These are phyloP conservation scores for Calycopis cecrops DNA, from an alignment of 1,140 invertebrate species.

Conservation along the genomic window DNA sequence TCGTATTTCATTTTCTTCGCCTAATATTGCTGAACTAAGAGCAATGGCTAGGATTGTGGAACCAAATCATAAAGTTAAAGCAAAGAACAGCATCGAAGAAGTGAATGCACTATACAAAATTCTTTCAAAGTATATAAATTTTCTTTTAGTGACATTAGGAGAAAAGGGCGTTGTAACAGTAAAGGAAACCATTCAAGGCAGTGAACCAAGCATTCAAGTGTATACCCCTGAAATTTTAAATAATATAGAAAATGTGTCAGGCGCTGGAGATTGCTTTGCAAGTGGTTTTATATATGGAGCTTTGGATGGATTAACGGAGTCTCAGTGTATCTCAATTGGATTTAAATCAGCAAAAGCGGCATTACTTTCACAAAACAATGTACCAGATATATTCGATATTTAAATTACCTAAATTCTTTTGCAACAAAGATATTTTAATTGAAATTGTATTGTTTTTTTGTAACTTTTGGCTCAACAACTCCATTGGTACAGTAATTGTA, in stretches of 20 bases:
- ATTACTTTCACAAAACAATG: slow-evolving; percentile 68
- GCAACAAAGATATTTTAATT: no score
- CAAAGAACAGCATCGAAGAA: slow-evolving; percentile 55
- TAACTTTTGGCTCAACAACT: no score
- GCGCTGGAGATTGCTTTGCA: slow-evolving; percentile 80
- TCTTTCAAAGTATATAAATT: slow-evolving; percentile 38
- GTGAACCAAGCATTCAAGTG: slow-evolving; percentile 38
- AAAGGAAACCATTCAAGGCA: slow-evolving; percentile 27
- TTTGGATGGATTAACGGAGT: slow-evolving; percentile 61
- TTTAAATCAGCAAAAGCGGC: slow-evolving; percentile 75
- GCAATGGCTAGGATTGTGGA: slow-evolving; percentile 67
- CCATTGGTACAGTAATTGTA: no score
- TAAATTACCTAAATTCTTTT: background rate
- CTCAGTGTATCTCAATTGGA: slow-evolving; percentile 72
- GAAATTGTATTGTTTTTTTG: no score
- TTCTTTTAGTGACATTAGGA: slow-evolving; percentile 75
- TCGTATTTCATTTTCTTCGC: slow-evolving; percentile 78
- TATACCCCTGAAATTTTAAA: slow-evolving; percentile 64
- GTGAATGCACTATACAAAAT: slow-evolving; percentile 52
- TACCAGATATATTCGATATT: slow-evolving; percentile 52
- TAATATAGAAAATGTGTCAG: slow-evolving; percentile 77
- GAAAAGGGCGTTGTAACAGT: slow-evolving; percentile 74
- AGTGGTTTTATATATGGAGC: slow-evolving; percentile 77
- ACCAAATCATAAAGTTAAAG: slow-evolving; percentile 27
- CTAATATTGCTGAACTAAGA: slow-evolving; percentile 83